Percentiles rank a stretch among this genome's conserved stretches.
Evolutionary conservation across 2,888 invertebrate genomes (phyloP).

Genomic region (Spodoptera picta): DNA sequence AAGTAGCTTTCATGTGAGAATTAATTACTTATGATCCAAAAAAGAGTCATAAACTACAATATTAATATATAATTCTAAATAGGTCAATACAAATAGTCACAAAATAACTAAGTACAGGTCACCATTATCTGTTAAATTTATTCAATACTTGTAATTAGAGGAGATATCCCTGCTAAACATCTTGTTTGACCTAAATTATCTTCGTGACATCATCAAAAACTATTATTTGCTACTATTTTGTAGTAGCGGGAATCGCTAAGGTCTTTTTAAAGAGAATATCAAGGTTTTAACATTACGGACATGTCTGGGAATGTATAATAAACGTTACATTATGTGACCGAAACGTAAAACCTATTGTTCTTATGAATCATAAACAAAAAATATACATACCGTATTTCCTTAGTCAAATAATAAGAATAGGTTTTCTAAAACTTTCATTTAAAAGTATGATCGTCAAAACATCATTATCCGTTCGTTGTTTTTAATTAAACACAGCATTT

Average conservation of each 20-base stretch:
- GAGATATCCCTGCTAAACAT: conserved; percentile 12
- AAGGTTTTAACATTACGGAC: background rate
- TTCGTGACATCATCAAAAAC: conserved; percentile 48
- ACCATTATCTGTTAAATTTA: background rate
- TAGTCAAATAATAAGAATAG: conserved; percentile 17
- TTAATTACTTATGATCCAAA: too few species aligned
- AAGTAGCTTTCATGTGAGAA: too few species aligned
- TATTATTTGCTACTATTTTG: background rate
- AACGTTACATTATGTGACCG: conserved; percentile 16
- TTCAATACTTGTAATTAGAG: background rate
- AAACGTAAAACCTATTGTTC: conserved; percentile 29
- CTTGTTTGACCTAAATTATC: conserved; percentile 40
- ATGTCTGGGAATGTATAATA: conserved; percentile 4
- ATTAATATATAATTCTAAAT: too few species aligned
- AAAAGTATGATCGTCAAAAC: conserved; percentile 22
- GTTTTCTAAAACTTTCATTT: conserved; percentile 6
- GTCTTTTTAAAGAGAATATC: background rate
- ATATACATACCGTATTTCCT: conserved; percentile 36
- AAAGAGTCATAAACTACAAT: too few species aligned
- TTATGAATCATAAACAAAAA: conserved; percentile 31
- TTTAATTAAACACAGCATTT: conserved; percentile 26
- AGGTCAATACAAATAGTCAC: too few species aligned
- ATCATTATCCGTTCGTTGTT: conserved; percentile 36
- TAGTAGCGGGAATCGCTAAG: conserved; percentile 1
- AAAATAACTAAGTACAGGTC: too few species aligned